These are phyloP conservation scores for Amphiprion percula DNA, from an alignment of 2,113 vertebrate genomes.

Conservation along the genomic window DNA sequence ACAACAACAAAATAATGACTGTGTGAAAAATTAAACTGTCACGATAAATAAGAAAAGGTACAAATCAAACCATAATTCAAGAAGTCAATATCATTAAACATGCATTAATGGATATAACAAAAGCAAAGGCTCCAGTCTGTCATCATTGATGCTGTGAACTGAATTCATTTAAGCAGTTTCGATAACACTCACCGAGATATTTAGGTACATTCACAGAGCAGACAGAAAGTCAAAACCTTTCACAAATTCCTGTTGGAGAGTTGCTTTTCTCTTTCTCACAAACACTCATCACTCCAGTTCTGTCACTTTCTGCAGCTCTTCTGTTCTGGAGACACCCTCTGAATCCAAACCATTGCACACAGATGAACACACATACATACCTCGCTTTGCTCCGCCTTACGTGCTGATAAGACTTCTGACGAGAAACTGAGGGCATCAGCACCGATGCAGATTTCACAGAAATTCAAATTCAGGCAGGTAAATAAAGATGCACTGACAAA, in stretches of 20 bases:
- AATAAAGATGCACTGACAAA: neutral
- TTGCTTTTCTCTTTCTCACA: neutral
- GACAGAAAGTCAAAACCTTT: neutral
- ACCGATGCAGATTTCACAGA: neutral
- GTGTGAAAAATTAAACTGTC: neutral
- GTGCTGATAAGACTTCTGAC: conserved; percentile 1
- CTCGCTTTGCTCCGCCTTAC: neutral
- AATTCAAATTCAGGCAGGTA: neutral
- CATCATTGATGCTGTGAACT: neutral
- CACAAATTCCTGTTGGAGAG: neutral
- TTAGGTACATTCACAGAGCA: neutral
- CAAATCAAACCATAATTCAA: neutral
- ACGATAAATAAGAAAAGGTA: neutral
- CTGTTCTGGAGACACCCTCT: conserved; percentile 9
- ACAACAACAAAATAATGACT: neutral
- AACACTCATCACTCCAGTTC: conserved; percentile 34
- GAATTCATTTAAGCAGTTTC: neutral
- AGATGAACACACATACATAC: neutral
- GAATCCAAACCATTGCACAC: neutral
- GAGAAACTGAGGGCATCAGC: neutral
- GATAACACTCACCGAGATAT: conserved; percentile 51
- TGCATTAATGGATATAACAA: no score
- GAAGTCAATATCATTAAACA: neutral
- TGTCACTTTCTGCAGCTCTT: conserved; percentile 18
- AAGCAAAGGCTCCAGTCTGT: neutral